These are phyloP conservation scores for Acanthiza pusilla DNA, from an alignment of 2,797 vertebrate species.

Conservation along the genomic window DNA sequence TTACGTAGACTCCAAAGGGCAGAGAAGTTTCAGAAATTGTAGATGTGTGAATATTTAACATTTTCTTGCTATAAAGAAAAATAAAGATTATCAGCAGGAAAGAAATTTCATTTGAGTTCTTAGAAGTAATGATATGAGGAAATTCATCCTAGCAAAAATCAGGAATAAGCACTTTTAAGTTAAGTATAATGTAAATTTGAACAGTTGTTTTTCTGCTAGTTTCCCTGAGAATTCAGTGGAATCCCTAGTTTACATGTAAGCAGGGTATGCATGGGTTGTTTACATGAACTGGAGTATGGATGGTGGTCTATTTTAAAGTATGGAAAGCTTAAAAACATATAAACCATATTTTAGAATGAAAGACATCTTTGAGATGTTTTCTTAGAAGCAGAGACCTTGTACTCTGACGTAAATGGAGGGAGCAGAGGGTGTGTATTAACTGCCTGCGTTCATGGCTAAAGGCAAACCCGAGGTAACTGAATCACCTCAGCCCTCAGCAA, in stretches of 20 bases:
- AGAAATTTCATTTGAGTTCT: rapidly evolving
- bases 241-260: background rate
- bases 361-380: background rate
- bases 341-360: background rate
- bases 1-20: background rate
- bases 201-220: background rate
- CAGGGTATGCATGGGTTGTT: rapidly evolving
- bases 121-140: background rate
- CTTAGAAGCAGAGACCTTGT: background rate
- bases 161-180: background rate
- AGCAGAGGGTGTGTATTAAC: background rate
- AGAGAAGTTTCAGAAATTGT: background rate
- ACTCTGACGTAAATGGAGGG: background rate
- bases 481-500: background rate
- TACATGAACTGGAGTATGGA: background rate
- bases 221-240: background rate
- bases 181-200: background rate
- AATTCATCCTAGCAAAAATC: background rate
- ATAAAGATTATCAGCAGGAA: background rate
- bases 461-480: background rate
- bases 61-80: background rate
- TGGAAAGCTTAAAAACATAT: background rate
- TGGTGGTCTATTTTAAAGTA: background rate
- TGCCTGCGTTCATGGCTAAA: background rate
- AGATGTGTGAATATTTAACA: background rate